These are phyloP conservation scores for Zhuqinia jingwanae DNA, from an alignment of 2,888 invertebrate species.

Conservation along the genomic window DNA sequence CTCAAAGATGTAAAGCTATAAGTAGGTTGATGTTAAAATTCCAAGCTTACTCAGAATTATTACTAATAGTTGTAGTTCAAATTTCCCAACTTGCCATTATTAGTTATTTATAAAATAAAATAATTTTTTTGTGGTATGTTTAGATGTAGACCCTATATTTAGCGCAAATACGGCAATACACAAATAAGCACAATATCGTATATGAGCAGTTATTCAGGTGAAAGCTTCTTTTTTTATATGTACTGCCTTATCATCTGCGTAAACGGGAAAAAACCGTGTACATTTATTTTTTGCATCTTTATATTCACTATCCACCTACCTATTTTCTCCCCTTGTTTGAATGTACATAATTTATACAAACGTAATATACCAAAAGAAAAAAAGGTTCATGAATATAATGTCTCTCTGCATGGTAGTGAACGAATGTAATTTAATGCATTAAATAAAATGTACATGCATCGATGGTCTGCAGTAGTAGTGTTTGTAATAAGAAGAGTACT, in stretches of 20 bases:
- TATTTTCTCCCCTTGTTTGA: too few species aligned
- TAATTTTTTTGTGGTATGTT: too few species aligned
- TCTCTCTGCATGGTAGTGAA: not conserved
- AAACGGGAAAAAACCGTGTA: not conserved
- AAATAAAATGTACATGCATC: constrained; percentile 17
- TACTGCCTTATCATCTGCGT: not conserved
- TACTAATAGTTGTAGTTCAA: too few species aligned
- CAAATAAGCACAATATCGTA: too few species aligned
- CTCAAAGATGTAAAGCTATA: too few species aligned
- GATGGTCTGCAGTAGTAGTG: not conserved
- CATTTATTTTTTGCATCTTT: not conserved
- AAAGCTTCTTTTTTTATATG: not conserved
- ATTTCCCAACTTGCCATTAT: too few species aligned
- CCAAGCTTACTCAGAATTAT: too few species aligned
- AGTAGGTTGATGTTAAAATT: too few species aligned
- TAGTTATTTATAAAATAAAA: too few species aligned
- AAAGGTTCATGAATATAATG: not conserved
- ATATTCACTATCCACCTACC: constrained; percentile 13
- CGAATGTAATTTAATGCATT: constrained; percentile 43
- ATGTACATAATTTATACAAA: not conserved
- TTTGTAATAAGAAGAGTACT: not conserved
- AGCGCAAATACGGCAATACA: too few species aligned
- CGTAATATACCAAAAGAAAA: not conserved
- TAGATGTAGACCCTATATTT: too few species aligned
- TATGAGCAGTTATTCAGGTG: not conserved